phyloP scores from a whole-genome alignment of 2,113 vertebrate species.

The Mola mola region DNA sequence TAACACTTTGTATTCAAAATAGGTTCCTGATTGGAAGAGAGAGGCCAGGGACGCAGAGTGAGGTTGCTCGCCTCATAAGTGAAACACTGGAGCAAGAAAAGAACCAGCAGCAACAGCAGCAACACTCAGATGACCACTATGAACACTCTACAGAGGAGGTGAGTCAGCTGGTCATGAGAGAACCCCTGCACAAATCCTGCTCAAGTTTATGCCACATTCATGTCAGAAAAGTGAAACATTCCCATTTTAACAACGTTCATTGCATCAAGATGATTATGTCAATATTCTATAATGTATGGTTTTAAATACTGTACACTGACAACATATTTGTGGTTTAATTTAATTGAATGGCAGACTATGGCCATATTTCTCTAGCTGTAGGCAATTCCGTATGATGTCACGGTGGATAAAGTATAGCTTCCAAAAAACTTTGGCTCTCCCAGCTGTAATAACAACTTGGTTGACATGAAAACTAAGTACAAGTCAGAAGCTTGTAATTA shows the following conservation, averaged over 20 bases:
- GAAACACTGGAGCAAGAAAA: conserved; percentile 93
- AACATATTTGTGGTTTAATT: too few species aligned
- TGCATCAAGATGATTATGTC: too few species aligned
- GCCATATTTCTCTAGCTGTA: too few species aligned
- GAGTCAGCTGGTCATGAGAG: conserved; percentile 37
- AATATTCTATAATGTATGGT: too few species aligned
- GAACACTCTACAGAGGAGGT: conserved; percentile 85
- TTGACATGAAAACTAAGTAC: too few species aligned
- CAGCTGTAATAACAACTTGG: too few species aligned
- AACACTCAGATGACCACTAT: conserved; percentile 85
- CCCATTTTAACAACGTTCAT: background rate
- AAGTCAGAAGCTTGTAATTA: too few species aligned
- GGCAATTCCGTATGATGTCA: too few species aligned
- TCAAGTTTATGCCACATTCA: background rate
- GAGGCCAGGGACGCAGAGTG: conserved; percentile 90
- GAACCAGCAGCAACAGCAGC: conserved; percentile 80
- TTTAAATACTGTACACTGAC: too few species aligned
- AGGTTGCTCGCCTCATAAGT: conserved; percentile 92
- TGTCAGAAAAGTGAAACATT: background rate
- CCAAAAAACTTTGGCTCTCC: too few species aligned
- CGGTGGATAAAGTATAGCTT: too few species aligned
- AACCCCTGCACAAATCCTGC: background rate
- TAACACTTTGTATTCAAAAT: conserved; percentile 19
- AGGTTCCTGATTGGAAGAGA: conserved; percentile 94
- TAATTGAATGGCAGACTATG: too few species aligned